Conservation (phyloP, 2,888 invertebrate species). For the Mesoligia furuncula region DNA sequence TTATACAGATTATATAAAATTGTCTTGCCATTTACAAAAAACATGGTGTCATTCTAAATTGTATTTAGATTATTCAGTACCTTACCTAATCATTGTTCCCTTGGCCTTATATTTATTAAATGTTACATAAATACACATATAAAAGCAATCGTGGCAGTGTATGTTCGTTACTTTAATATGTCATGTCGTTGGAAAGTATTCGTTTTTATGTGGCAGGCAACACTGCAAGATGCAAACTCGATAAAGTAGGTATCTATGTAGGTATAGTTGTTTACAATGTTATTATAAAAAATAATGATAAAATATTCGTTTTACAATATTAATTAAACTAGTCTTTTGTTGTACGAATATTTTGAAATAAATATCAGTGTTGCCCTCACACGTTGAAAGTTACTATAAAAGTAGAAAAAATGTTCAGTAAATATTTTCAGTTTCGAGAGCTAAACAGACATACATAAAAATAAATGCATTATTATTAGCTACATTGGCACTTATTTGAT, state of each 20-base stretch:
- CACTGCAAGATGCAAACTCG: constrained; percentile 11
- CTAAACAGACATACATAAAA: constrained; percentile 40
- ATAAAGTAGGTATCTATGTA: not conserved
- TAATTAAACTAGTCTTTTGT: not conserved
- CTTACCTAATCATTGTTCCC: constrained; percentile 78
- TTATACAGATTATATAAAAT: constrained; percentile 30
- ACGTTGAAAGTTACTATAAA: constrained; percentile 6
- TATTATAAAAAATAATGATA: not conserved
- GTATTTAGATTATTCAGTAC: constrained; percentile 50
- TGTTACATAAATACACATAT: constrained; percentile 58
- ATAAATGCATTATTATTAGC: constrained; percentile 73
- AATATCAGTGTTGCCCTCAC: constrained; percentile 22
- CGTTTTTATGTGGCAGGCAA: constrained; percentile 31
- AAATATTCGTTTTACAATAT: not conserved
- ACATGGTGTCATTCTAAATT: constrained; percentile 39
- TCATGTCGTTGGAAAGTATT: constrained; percentile 43
- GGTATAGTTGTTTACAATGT: not conserved
- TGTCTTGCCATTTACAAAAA: constrained; percentile 44
- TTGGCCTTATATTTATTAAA: constrained; percentile 69
- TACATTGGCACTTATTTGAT: constrained; percentile 69
- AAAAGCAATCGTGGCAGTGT: constrained; percentile 79
- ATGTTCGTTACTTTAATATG: constrained; percentile 55
- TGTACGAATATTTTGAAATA: not conserved
- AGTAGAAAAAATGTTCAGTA: constrained; percentile 26
- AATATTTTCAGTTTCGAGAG: constrained; percentile 24